Percentiles rank a stretch among this genome's conserved stretches.
Conservation (phyloP, 30 jellyfish, hydroid and myxozoan genomes). For the Calvadosia cruxmelitensis region DNA sequence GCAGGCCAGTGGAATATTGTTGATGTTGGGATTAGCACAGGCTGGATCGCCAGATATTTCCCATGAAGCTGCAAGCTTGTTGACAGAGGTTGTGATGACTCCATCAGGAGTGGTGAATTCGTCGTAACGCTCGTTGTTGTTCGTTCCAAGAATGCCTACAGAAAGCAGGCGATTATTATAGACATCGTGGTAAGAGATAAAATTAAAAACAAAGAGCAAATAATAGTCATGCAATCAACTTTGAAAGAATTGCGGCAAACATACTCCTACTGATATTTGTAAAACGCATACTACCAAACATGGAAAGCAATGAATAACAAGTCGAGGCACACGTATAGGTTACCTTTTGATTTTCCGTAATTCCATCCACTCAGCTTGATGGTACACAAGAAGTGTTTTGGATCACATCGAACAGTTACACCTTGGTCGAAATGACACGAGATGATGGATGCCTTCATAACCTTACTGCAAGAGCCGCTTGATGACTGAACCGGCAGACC, state of each 20-base stretch:
- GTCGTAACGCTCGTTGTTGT: slow-evolving; percentile 80
- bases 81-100: slow-evolving; percentile 49
- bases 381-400: slow-evolving; percentile 57
- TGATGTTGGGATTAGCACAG: slow-evolving; percentile 35
- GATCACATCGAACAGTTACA: slow-evolving; percentile 44
- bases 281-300: neutral
- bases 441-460: slow-evolving; percentile 14
- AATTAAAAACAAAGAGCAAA: neutral
- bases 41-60: slow-evolving; percentile 68
- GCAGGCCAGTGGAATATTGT: slow-evolving; percentile 48
- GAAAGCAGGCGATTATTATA: neutral
- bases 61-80: slow-evolving; percentile 69
- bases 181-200: too few species aligned
- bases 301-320: neutral
- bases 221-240: neutral
- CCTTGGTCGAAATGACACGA: slow-evolving; percentile 61
- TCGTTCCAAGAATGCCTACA: slow-evolving; percentile 86
- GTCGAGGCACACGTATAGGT: neutral
- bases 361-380: slow-evolving; percentile 62
- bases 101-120: slow-evolving; percentile 76
- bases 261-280: neutral
- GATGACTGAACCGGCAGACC: slow-evolving; percentile 80
- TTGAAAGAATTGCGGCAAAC: neutral
- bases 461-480: slow-evolving; percentile 37
- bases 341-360: slow-evolving; percentile 90